Conservation (phyloP, 2,113 vertebrate species). For the Nanger granti region DNA sequence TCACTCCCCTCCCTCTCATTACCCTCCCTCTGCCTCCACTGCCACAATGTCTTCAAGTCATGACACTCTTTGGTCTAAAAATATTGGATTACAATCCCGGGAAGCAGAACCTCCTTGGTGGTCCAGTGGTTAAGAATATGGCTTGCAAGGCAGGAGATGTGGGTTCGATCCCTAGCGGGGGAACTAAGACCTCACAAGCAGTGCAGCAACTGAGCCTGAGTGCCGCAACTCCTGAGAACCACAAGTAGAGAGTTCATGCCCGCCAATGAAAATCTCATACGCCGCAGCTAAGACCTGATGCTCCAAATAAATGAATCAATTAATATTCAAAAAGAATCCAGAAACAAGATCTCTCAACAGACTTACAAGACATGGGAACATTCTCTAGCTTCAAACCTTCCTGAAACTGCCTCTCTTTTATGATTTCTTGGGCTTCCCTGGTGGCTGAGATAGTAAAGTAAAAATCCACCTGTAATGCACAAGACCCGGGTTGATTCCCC, state of each 20-base stretch:
- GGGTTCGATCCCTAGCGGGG: accelerated
- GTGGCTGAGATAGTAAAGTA: neutral
- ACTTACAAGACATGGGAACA: neutral
- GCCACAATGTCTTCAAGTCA: neutral
- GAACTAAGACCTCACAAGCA: neutral
- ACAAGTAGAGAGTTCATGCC: neutral
- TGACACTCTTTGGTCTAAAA: neutral
- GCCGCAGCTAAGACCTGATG: accelerated
- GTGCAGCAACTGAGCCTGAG: neutral
- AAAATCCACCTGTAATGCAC: neutral
- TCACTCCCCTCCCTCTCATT: neutral
- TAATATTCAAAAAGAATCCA: neutral
- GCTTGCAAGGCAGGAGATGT: neutral
- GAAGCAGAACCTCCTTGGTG: neutral
- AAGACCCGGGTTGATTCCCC: neutral
- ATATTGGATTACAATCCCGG: neutral
- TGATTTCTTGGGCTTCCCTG: neutral
- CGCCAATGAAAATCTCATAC: neutral
- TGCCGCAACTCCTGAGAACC: accelerated
- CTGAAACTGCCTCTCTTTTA: neutral
- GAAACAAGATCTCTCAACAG: neutral
- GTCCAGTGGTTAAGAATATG: neutral
- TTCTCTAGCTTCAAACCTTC: neutral
- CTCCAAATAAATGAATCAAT: neutral
- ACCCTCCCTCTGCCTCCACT: neutral